Base-by-base conservation (phyloP, 1,140 invertebrate genomes). In the Drosophila asahinai region DNA sequence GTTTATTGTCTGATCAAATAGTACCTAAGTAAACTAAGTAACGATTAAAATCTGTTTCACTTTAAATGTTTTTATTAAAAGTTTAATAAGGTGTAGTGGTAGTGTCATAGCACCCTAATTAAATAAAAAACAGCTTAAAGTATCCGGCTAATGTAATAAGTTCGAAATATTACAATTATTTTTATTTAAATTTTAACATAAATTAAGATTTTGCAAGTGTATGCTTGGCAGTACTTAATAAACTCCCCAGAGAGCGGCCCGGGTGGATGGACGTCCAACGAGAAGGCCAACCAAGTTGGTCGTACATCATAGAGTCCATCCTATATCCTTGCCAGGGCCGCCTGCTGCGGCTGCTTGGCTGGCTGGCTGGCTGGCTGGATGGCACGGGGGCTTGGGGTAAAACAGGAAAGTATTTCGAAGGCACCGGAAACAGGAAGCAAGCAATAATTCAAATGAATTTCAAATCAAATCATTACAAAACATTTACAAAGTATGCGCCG, bases 371-470 rank as follows among this genome's bases (percentile, higher is more conserved):
- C n/a, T 1, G 19, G 19, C 19, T 19, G 19, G 19, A 0, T 19
- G 1, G 14, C 6, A 3, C 12, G 25, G 7, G 38, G 33, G 12
- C 2, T n/a, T 11, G 38, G 51, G 27, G 9, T 27, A 38, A 71
- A 90, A 90, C 86, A 90, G 86, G 86, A 90, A 90, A 90, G 86
- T 90, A 90, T 90, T 90, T 86, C 79, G 75, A 92, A 92, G 84
- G 83, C 91, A 84, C 74, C 90, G 91, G 86, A 92, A 91, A 83
- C 90, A 75, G 91, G 91, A 92, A 92, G 90, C 86, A 92, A 92
- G 90, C 91, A 92, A 92, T 92, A 92, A 92, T 92, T 92, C 91
- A 92, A 92, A 92, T 92, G 91, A 92, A 92, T 92, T 92, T 92
- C 83, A 92, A 92, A 92, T 92, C 90, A 92, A 92, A 92, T 92